Base-by-base conservation (phyloP, 2,113 vertebrate species). In the Synchiropus splendidus region DNA sequence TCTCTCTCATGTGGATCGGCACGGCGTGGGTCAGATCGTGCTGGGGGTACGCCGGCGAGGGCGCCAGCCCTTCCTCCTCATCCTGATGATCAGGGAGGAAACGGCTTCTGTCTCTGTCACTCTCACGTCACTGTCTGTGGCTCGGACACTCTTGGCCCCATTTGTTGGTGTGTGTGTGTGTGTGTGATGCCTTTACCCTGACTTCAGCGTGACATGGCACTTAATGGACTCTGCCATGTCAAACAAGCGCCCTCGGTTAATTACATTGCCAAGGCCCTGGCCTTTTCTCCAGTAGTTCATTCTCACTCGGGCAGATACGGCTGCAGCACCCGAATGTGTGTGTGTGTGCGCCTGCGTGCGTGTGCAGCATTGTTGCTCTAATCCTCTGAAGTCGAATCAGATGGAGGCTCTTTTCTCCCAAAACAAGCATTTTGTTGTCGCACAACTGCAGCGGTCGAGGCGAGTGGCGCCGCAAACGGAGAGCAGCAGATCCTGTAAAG, bases 201-300 rank as follows among this genome's bases (percentile, higher is more conserved):
- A 79, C 76, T 77, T 74, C 76, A 74, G 55, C 58, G 68, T 81
- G 77, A 79, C 74, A 75, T 59, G 74, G 65, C 70, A 65, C 72
- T 75, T 80, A 79, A 80, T 77, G 74, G 75, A 79, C 74, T 80
- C 75, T 74, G 78, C 74, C 74, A 74, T 80, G 77, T 80, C 75
- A 82, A 80, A 82, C 78, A 77, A 78, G 78, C 66, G 45, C 64
- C 78, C 65, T 54, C 56, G 50, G 66, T 82, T 80, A 79, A 80
- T 80, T 77, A 79, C 75, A 72, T 74, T 61, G 61, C 75, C 71
- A 78, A 66, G 67, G 76, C 70, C 70, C 61, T 72, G 76, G 77
- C 76, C 73, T 79, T 27, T 70, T 75, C 67, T 72, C 48, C 49
- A 75, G 74, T 72, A 67, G 63, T 75, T 74, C 73, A 65, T 73